A percentile compares a stretch with the other conserved stretches of the same genome.
Evolutionary conservation across 2,888 invertebrate genomes (phyloP).

Genomic region (Trilocha varians): DNA sequence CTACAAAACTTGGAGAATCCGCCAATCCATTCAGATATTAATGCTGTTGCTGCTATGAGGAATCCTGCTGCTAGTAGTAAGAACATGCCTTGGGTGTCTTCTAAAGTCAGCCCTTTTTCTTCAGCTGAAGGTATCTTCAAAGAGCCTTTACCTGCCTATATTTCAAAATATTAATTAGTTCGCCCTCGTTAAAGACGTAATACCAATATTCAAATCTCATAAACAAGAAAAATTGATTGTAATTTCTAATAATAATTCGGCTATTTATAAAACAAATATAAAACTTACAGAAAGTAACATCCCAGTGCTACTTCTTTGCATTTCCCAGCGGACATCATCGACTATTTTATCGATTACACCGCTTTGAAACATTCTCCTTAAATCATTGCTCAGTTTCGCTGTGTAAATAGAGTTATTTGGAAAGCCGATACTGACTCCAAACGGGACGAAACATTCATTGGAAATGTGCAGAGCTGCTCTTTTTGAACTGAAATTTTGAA

Average conservation of each 20-base stretch:
- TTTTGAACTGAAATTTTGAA: slow-evolving; percentile 54
- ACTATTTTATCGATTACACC: slow-evolving; percentile 79
- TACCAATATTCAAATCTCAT: no score
- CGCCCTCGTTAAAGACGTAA: no score
- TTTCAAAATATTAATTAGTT: no score
- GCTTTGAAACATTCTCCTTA: slow-evolving; percentile 76
- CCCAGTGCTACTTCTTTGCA: slow-evolving; percentile 76
- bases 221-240: no score
- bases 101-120: slow-evolving; percentile 82
- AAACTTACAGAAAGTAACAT: slow-evolving; percentile 74
- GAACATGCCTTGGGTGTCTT: slow-evolving; percentile 89
- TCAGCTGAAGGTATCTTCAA: slow-evolving; percentile 66
- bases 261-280: no score
- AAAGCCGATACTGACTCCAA: slow-evolving; percentile 77
- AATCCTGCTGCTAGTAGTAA: slow-evolving; percentile 81
- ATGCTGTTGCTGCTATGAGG: slow-evolving; percentile 73
- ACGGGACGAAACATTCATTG: slow-evolving; percentile 82
- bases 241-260: no score
- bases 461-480: slow-evolving; percentile 80
- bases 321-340: slow-evolving; percentile 81
- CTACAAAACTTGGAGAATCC: slow-evolving; percentile 77
- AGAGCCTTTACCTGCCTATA: slow-evolving; percentile 52
- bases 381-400: slow-evolving; percentile 73
- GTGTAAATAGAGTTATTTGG: slow-evolving; percentile 78
- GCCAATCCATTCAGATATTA: slow-evolving; percentile 81